Evolutionary conservation across 2,888 invertebrate species (phyloP).

Genomic region (Sepiola atlantica): DNA sequence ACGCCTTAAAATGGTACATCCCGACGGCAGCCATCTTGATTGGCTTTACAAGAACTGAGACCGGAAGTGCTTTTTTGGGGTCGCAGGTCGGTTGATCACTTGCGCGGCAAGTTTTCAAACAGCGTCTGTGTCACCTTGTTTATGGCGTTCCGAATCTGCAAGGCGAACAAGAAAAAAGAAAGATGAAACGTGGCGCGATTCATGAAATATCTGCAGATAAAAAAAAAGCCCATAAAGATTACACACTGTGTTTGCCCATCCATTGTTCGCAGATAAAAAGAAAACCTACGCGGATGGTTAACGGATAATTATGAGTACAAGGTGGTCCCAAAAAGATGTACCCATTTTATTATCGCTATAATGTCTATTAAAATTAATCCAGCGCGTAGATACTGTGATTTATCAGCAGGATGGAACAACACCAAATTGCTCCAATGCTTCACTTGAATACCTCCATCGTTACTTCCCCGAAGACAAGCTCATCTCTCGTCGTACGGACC

Average conservation of each 20-base stretch:
- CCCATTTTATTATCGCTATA: too few relatives aligned
- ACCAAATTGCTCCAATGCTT: too few relatives aligned
- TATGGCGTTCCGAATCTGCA: neutral
- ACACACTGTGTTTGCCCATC: too few relatives aligned
- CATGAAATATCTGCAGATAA: neutral
- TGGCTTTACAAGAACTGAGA: neutral
- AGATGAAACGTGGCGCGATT: neutral
- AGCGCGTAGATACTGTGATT: too few relatives aligned
- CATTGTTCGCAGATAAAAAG: too few relatives aligned
- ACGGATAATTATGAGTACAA: neutral
- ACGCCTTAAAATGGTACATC: neutral
- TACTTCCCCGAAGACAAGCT: too few relatives aligned
- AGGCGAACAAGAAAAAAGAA: neutral
- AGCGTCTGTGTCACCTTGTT: conserved; percentile 14
- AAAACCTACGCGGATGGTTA: neutral
- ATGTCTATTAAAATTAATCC: too few relatives aligned
- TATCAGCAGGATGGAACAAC: too few relatives aligned
- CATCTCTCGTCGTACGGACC: too few relatives aligned
- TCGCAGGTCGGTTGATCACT: neutral
- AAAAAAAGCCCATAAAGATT: too few relatives aligned
- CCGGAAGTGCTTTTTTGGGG: neutral
- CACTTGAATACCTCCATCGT: too few relatives aligned
- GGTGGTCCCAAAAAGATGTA: too few relatives aligned
- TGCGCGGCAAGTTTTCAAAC: neutral
- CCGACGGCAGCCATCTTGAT: neutral